Percentiles rank a stretch among this genome's conserved stretches.
Conservation (phyloP, 2,888 invertebrate species). For the Callyntrura sp. region DNA sequence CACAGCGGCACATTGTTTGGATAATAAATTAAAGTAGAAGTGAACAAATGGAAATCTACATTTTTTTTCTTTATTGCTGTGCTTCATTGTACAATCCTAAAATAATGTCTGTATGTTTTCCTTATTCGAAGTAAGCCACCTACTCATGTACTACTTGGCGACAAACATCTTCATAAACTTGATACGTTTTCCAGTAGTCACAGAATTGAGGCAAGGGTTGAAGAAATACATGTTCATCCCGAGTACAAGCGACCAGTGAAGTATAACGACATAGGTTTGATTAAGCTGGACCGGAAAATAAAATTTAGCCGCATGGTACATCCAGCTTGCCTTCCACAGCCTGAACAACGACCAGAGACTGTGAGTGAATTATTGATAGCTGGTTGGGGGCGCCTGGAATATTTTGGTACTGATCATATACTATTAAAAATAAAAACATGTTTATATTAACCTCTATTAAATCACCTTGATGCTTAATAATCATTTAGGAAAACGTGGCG, state of each 20-base stretch:
- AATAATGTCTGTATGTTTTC: no score
- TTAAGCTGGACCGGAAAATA: slow-evolving; percentile 80
- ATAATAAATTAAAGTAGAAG: slow-evolving; percentile 39
- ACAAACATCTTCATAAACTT: slow-evolving; percentile 68
- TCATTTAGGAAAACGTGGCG: slow-evolving; percentile 73
- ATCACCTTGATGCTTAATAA: background rate
- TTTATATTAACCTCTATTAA: no score
- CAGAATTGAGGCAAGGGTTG: slow-evolving; percentile 69
- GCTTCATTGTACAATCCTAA: no score
- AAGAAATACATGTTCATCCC: slow-evolving; percentile 78
- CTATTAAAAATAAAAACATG: no score
- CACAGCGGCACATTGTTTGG: slow-evolving; percentile 64
- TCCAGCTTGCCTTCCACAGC: slow-evolving; percentile 82
- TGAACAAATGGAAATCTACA: background rate
- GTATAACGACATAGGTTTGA: slow-evolving; percentile 83
- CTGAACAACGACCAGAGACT: slow-evolving; percentile 67
- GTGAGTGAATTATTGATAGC: slow-evolving; percentile 49
- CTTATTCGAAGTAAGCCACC: slow-evolving; percentile 76
- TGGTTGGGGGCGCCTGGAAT: slow-evolving; percentile 66
- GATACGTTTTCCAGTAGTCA: slow-evolving; percentile 62
- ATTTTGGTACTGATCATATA: no score
- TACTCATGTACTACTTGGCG: slow-evolving; percentile 74
- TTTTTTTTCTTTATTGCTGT: background rate
- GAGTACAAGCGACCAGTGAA: slow-evolving; percentile 77
- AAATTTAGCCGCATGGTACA: slow-evolving; percentile 73